A percentile compares a stretch with the other conserved stretches of the same genome.
Evolutionary conservation across 2,888 invertebrate genomes (phyloP).

Genomic region (Parascotia fuliginaria): DNA sequence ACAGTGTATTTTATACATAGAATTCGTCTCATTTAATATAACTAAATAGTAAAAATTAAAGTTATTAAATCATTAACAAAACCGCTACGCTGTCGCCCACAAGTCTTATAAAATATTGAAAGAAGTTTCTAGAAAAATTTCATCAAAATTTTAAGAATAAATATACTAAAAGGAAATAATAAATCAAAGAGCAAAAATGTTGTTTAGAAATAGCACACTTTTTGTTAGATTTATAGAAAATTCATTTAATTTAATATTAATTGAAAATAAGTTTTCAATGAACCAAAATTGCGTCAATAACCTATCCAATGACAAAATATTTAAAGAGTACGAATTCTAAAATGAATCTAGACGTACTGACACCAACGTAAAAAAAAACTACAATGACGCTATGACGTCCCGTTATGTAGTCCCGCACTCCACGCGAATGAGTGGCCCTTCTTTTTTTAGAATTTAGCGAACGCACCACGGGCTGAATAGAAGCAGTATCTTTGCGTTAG

Average conservation of each 20-base stretch:
- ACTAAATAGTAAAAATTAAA: no score
- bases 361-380: constrained; percentile 44
- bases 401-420: constrained; percentile 59
- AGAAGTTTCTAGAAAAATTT: neutral
- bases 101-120: neutral
- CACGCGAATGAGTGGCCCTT: constrained; percentile 67
- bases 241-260: no score
- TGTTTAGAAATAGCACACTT: neutral
- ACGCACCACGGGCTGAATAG: constrained; percentile 61
- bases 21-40: no score
- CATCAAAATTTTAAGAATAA: neutral
- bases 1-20: no score
- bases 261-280: neutral
- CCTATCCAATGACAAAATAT: constrained; percentile 38
- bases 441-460: constrained; percentile 82
- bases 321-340: constrained; percentile 41
- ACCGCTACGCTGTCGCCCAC: no score
- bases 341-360: constrained; percentile 46
- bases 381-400: constrained; percentile 53
- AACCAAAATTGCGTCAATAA: constrained; percentile 28
- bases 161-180: neutral
- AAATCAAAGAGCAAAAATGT: neutral
- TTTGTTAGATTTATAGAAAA: no score
- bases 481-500: constrained; percentile 74
- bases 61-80: no score